A percentile compares a stretch with the other conserved stretches of the same genome.
Evolutionary conservation across 64 coral and sea anemone species (phyloP).

Genomic region (Montipora sp.): DNA sequence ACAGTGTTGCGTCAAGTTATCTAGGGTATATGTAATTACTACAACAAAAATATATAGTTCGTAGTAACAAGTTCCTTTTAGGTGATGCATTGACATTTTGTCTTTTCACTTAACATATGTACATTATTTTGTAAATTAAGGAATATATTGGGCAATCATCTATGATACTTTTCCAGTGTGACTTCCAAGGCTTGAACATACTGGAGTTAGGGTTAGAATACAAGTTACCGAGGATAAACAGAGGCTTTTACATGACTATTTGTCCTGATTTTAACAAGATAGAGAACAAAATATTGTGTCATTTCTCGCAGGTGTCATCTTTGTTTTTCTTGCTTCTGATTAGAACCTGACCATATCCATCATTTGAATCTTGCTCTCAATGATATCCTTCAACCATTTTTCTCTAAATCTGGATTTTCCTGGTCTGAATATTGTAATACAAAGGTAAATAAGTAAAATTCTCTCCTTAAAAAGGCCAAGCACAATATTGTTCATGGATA

Average conservation of each 20-base stretch:
- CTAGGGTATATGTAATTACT: too few species aligned
- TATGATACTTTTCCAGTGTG: background rate
- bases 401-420: constrained; percentile 94
- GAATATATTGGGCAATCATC: too few species aligned
- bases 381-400: constrained; percentile 96
- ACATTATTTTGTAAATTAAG: too few species aligned
- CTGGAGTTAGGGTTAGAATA: background rate
- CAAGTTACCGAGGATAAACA: background rate
- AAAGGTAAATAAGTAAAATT: too few species aligned
- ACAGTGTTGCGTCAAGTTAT: too few species aligned
- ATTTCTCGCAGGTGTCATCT: background rate
- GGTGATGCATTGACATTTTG: too few species aligned
- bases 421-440: constrained; percentile 54
- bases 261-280: background rate
- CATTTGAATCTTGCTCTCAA: constrained; percentile 91
- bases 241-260: background rate
- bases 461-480: too few species aligned
- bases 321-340: background rate
- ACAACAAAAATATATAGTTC: too few species aligned
- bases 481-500: too few species aligned
- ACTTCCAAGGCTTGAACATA: background rate
- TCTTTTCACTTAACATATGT: too few species aligned
- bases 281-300: background rate
- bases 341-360: constrained; percentile 86
- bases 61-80: too few species aligned